phyloP scores from a whole-genome alignment of 2,888 invertebrate genomes.

The Philaethria dido region DNA sequence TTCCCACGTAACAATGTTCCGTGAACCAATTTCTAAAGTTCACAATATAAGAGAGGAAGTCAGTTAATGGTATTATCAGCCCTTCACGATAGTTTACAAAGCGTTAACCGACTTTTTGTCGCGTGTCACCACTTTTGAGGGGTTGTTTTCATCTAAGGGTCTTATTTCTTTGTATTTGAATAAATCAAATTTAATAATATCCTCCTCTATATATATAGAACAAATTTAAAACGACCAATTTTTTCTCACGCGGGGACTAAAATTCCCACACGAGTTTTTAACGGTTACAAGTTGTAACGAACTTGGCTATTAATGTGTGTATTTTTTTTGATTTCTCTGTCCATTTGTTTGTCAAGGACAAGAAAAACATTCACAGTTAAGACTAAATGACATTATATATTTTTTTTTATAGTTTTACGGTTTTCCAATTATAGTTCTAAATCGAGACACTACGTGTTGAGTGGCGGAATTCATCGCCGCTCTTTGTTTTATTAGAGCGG shows the following conservation, averaged over 20 bases:
- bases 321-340: neutral
- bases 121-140: conserved; percentile 15
- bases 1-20: conserved; percentile 27
- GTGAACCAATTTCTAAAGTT: conserved; percentile 22
- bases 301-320: neutral
- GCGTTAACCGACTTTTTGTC: conserved; percentile 17
- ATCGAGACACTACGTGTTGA: too few species aligned
- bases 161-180: neutral
- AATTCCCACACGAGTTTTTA: neutral
- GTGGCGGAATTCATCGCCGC: too few species aligned
- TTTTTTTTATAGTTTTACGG: too few species aligned
- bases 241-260: neutral
- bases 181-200: neutral
- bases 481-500: too few species aligned
- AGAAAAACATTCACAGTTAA: too few species aligned
- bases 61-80: conserved; percentile 9
- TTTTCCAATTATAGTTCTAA: too few species aligned
- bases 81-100: neutral
- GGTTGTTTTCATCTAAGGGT: neutral
- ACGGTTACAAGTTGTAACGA: neutral
- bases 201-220: too few species aligned
- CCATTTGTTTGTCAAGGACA: too few species aligned
- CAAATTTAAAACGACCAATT: neutral
- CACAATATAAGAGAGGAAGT: conserved; percentile 7
- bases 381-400: too few species aligned